Percentiles rank a stretch among this genome's conserved stretches.
phyloP scores from a whole-genome alignment of 2,888 invertebrate species.

The Hoplodrina blanda region DNA sequence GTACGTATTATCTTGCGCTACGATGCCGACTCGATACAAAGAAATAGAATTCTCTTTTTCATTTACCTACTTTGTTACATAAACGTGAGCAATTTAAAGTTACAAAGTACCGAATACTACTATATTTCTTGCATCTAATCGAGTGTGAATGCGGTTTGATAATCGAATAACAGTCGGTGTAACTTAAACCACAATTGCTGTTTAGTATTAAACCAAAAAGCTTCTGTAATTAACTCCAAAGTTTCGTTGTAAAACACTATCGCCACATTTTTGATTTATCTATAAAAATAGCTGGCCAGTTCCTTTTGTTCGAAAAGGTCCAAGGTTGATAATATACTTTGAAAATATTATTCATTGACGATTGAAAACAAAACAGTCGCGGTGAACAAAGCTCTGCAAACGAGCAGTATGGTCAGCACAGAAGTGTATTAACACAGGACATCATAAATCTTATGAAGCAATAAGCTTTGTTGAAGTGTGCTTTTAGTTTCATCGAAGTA shows the following conservation, averaged over 20 bases:
- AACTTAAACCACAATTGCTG: slow-evolving; percentile 24
- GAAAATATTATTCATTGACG: slow-evolving; percentile 66
- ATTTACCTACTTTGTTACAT: slow-evolving; percentile 51
- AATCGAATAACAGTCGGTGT: slow-evolving; percentile 29
- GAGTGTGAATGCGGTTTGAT: slow-evolving; percentile 41
- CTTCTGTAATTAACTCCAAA: slow-evolving; percentile 73
- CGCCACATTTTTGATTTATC: slow-evolving; percentile 75
- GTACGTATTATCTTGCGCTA: slow-evolving; percentile 34
- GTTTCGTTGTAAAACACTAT: slow-evolving; percentile 74
- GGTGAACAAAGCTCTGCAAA: slow-evolving; percentile 65
- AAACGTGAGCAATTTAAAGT: slow-evolving; percentile 50
- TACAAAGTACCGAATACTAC: slow-evolving; percentile 29
- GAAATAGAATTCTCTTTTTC: slow-evolving; percentile 26
- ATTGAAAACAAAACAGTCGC: slow-evolving; percentile 69
- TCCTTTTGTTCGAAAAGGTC: slow-evolving; percentile 79
- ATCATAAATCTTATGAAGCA: slow-evolving; percentile 61
- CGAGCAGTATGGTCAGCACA: slow-evolving; percentile 51
- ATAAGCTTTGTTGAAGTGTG: slow-evolving; percentile 35
- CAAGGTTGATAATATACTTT: slow-evolving; percentile 70
- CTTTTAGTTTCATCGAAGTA: slow-evolving; percentile 48
- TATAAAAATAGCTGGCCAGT: slow-evolving; percentile 70
- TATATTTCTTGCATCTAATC: slow-evolving; percentile 53
- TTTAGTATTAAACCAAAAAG: slow-evolving; percentile 29
- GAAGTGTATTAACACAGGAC: slow-evolving; percentile 41
- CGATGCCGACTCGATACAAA: slow-evolving; percentile 24